These are phyloP conservation scores for Drosophila subquinaria DNA, from an alignment of 2,888 invertebrate genomes.

Conservation along the genomic window DNA sequence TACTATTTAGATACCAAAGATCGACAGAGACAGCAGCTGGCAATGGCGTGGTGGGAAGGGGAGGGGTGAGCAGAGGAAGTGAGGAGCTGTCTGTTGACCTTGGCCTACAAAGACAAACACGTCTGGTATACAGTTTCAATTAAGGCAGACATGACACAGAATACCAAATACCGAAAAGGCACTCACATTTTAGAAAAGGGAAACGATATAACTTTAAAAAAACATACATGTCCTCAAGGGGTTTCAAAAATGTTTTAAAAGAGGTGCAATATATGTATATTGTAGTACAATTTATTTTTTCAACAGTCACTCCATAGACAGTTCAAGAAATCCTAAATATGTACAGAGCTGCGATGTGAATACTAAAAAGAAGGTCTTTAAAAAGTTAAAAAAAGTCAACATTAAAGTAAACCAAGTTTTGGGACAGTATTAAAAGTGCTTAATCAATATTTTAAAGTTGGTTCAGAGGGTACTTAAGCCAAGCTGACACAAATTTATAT, in stretches of 20 bases:
- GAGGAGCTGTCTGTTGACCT: constrained; percentile 45
- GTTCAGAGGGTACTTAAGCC: background rate
- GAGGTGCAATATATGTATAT: background rate
- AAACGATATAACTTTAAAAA: background rate
- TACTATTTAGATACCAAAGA: constrained; percentile 12
- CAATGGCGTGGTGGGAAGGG: background rate
- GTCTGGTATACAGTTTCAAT: constrained; percentile 32
- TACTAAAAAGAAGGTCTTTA: background rate
- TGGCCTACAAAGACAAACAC: constrained; percentile 57
- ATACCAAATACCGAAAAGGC: constrained; percentile 16
- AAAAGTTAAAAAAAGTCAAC: background rate
- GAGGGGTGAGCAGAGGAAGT: background rate
- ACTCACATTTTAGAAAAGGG: background rate
- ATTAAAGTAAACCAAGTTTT: background rate
- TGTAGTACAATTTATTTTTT: background rate
- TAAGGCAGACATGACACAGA: constrained; percentile 31
- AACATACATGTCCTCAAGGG: background rate
- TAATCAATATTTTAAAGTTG: background rate
- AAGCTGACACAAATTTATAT: background rate
- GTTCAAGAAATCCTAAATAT: background rate
- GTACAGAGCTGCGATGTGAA: background rate
- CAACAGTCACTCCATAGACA: too few relatives aligned
- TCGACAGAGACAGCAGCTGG: constrained; percentile 1
- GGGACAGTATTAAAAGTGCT: background rate
- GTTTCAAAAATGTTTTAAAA: background rate